These are phyloP conservation scores for Rhopalosiphum nymphaeae DNA, from an alignment of 2,888 invertebrate genomes.

Conservation along the genomic window DNA sequence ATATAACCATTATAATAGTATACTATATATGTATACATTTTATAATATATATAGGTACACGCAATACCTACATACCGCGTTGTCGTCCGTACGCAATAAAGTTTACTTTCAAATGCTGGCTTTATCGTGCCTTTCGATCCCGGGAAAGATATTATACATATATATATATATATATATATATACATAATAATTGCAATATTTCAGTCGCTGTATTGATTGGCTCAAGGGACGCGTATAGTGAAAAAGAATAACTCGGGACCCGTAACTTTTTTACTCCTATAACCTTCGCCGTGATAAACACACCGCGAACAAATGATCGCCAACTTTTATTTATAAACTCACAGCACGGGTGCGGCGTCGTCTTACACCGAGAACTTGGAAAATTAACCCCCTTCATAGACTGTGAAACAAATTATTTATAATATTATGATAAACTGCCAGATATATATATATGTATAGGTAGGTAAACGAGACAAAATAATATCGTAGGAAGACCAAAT, in stretches of 20 bases:
- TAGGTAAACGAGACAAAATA: neutral
- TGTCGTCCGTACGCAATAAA: constrained; percentile 8
- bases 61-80: neutral
- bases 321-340: constrained; percentile 16
- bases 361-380: neutral
- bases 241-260: neutral
- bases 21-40: neutral
- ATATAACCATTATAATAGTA: neutral
- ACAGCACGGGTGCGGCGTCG: neutral
- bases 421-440: neutral
- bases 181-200: constrained; percentile 29
- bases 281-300: neutral
- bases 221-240: neutral
- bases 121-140: constrained; percentile 36
- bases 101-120: constrained; percentile 11
- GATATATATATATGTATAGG: neutral
- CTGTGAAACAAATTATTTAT: neutral
- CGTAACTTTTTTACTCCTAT: neutral
- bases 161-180: too few species aligned
- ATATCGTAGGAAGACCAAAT: neutral
- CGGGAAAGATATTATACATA: neutral
- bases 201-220: constrained; percentile 35
- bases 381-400: neutral
- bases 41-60: neutral
- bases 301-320: neutral